Conservation (phyloP, 1,140 invertebrate species). For the Hylaeus anthracinus region DNA sequence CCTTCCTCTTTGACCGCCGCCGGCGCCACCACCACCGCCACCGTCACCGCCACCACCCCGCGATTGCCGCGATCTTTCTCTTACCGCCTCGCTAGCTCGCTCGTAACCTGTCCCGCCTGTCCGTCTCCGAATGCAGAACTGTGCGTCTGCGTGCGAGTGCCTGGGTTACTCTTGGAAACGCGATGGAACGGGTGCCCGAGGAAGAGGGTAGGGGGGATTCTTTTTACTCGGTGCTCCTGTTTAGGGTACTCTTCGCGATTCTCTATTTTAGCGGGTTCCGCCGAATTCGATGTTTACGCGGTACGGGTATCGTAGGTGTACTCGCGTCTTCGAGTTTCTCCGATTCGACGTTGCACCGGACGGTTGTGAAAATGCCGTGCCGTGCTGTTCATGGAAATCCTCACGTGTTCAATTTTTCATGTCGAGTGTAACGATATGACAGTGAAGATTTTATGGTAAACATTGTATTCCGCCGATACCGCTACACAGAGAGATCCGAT, state of each 20-base stretch:
- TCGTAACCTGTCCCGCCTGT: constrained; percentile 9
- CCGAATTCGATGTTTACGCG: constrained; percentile 44
- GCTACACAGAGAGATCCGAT: constrained; percentile 9
- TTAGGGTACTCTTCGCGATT: constrained; percentile 15
- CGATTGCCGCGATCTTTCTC: constrained; percentile 24
- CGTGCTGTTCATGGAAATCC: background rate
- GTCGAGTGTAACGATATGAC: background rate
- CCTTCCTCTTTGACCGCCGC: background rate
- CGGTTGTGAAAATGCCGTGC: background rate
- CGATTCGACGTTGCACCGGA: too few relatives aligned
- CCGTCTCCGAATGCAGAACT: constrained; percentile 47
- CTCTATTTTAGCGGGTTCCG: constrained; percentile 37
- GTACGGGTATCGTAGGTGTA: constrained; percentile 7
- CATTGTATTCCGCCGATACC: constrained; percentile 43
- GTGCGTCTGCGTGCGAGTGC: constrained; percentile 54
- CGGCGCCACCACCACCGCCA: too few relatives aligned
- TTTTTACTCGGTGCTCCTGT: constrained; percentile 33
- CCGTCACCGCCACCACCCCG: background rate
- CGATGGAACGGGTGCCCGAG: constrained; percentile 32
- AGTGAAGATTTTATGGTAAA: constrained; percentile 5
- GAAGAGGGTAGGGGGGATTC: constrained; percentile 32
- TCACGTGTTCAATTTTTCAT: background rate
- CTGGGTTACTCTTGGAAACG: constrained; percentile 45
- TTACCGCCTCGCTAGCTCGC: constrained; percentile 23
- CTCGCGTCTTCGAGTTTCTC: background rate